These are phyloP conservation scores for Volucella inflata DNA, from an alignment of 2,888 invertebrate species.

Conservation along the genomic window DNA sequence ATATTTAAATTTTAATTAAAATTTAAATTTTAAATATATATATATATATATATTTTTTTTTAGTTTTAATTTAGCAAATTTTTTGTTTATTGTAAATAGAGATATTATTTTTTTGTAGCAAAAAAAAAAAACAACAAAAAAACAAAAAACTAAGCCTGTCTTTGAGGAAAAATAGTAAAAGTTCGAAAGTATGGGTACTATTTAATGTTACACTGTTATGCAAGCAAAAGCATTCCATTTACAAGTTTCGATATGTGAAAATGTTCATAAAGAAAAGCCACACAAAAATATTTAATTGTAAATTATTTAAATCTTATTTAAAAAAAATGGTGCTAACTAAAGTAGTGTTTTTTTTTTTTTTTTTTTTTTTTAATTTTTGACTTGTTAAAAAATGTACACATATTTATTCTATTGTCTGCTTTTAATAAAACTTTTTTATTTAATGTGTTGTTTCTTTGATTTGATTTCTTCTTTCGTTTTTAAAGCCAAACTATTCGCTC, in stretches of 20 bases:
- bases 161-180: conserved; percentile 8
- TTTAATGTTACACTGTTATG: conserved; percentile 9
- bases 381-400: conserved; percentile 67
- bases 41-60: conserved; percentile 58
- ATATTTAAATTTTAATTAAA: conserved; percentile 3
- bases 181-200: conserved; percentile 51
- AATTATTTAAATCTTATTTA: conserved; percentile 55
- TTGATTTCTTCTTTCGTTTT: no score
- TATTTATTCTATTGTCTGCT: conserved; percentile 71
- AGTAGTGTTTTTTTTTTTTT: conserved; percentile 48
- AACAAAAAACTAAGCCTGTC: conserved; percentile 7
- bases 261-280: conserved; percentile 30
- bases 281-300: not conserved
- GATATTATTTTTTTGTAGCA: conserved; percentile 39
- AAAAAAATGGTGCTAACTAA: conserved; percentile 67
- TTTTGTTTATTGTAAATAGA: conserved; percentile 71
- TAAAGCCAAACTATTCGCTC: no score
- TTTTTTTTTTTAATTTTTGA: no score
- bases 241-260: conserved; percentile 21
- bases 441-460: no score
- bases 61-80: conserved; percentile 72
- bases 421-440: conserved; percentile 66
- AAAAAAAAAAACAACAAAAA: conserved; percentile 7
- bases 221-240: conserved; percentile 69
- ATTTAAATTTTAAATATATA: conserved; percentile 32